Evolutionary conservation across 1,140 invertebrate species (phyloP), one percentile per base, ranked within the genome.

Genomic region (Drosophila mojavensis): DNA sequence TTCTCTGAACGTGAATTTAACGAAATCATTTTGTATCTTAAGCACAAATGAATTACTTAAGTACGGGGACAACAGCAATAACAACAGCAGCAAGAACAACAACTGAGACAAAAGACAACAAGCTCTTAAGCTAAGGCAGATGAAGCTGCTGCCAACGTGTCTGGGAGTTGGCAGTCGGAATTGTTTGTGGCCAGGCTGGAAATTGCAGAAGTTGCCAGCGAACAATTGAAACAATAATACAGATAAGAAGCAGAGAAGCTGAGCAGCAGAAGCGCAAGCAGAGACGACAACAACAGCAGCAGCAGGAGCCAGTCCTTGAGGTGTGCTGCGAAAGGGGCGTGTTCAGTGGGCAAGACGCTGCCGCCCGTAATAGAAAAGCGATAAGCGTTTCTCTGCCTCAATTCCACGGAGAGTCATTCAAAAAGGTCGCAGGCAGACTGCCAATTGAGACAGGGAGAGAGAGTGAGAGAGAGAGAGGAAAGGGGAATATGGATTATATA

Each of bases 11-110:
- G 76, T 71, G 83, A 88, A 82, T 80, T 72, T 78, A 88, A 72
- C 68, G 61, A 83, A 78, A 83, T 83, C 80, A 78, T 89, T 89
- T 78, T 80, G 84, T 80, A 72, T 89, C 80, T 80, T 88, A 83
- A 88, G 83, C 77, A 79, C 73, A 89, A 88, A 83, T 89, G 83
- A 88, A 89, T 88, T 86, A 88, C 83, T 86, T 86, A 85, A 81
- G 81, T 67, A 77, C 60, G 60, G 65, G 54, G 67, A 71, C 47
- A 26, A 55, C 43, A 66, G 59, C 43, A 81, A 74, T 20, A 77
- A 53, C 53, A 62, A 61, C 63, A 76, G 66, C 39, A 62, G 28
- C 41, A 33, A 30, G 50, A 28, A 41, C 10, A 45, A 48, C 15
- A 45, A 50, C 30, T 36, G 45, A 59, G 47, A 53, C 50, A 36